Evolutionary conservation across 2,888 invertebrate genomes (phyloP), one percentile per base, ranked within the genome.

Genomic region (Cephus rjabovi): DNA sequence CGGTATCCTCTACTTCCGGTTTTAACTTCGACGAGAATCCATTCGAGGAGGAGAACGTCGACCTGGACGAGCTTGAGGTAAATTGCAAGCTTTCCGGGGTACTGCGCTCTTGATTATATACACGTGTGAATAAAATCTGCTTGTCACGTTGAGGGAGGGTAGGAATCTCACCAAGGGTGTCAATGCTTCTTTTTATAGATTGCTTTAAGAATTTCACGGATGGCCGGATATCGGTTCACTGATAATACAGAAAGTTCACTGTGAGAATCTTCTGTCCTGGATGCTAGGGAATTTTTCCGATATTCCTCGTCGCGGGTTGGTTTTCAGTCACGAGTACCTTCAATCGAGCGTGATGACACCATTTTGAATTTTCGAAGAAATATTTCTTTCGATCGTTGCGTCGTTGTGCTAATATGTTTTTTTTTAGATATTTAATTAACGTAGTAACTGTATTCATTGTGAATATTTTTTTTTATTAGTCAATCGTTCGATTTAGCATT

Each of bases 21-120:
- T 71, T 80, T 35, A 78, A 80, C 35, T 86, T 89, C 79, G 84
- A 88, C 75, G 89, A 88, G 79, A 88, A 86, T 80, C 86, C 87
- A 34, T 87, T 86, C 78, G 88, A 89, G 78, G 90, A 90, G 77
- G 90, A 89, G 79, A 88, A 89, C 77, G 88, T 86, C 75, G 87
- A 90, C 75, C 85, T 89, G 80, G 90, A 90, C n/a, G 90, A 91
- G 76, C 89, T 91, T 80, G 91, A 91, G 91, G 91, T 91, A 90
- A 86, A 83, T n/a, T 78, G 3, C 56, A 23, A 56, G 56, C 56
- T 56, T 56, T 56, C 56, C 56, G 23, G 23, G 56, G 2, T 6
- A 9, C 56, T 9, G 23, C 0, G 56, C 23, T 56, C 23, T 56
- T 37, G 1, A 2, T 9, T 56, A 2, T 56, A 9, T 23, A 56